phyloP scores from a whole-genome alignment of 2,888 invertebrate genomes.

The Meliscaeva auricollis region DNA sequence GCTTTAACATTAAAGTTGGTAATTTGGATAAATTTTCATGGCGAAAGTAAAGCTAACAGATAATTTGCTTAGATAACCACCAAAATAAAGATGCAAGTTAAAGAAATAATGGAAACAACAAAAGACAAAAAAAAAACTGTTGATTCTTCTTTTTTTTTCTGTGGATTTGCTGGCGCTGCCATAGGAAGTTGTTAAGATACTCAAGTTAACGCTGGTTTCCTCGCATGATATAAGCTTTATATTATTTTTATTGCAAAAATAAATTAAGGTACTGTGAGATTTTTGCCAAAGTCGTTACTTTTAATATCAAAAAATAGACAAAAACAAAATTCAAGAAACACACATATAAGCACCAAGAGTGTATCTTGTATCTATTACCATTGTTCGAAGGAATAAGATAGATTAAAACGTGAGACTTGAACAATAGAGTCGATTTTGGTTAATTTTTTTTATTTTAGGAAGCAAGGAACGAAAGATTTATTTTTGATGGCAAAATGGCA shows the following conservation, averaged over 20 bases:
- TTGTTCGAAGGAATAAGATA: constrained; percentile 47
- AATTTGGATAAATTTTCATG: constrained; percentile 44
- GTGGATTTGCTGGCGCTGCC: no score
- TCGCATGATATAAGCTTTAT: constrained; percentile 35
- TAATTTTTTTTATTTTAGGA: constrained; percentile 1
- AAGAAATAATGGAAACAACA: neutral
- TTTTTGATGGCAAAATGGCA: constrained; percentile 62
- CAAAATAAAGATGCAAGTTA: neutral
- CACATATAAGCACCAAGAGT: no score
- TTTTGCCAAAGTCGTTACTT: constrained; percentile 46
- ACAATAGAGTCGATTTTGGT: constrained; percentile 60
- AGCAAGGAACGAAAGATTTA: constrained; percentile 31
- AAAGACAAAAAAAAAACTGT: constrained; percentile 46
- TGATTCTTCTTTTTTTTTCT: constrained; percentile 39
- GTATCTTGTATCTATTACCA: constrained; percentile 51
- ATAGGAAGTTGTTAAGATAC: constrained; percentile 48
- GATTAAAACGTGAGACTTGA: constrained; percentile 57
- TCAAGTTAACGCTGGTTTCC: constrained; percentile 34
- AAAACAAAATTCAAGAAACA: constrained; percentile 30
- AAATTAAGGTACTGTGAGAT: constrained; percentile 57
- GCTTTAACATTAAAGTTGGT: constrained; percentile 17
- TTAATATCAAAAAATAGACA: constrained; percentile 22
- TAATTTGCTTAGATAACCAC: constrained; percentile 62
- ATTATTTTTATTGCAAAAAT: constrained; percentile 47
- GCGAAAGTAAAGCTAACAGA: constrained; percentile 55